Evolutionary conservation across 2,888 invertebrate species (phyloP), one percentile per base, ranked within the genome.

Genomic region (Plagiodera versicolora): DNA sequence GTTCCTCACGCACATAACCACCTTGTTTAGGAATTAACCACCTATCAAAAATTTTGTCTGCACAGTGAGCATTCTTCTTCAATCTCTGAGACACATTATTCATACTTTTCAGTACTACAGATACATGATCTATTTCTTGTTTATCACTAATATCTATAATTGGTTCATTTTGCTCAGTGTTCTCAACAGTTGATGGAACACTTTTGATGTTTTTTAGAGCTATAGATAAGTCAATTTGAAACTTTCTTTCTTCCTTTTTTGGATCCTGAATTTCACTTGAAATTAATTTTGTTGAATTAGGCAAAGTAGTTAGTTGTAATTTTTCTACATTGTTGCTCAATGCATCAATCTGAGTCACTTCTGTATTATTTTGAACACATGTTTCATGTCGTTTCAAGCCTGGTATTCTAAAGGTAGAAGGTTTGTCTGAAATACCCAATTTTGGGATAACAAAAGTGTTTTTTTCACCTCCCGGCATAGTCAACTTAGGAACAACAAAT

Each of bases 201-300:
- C n/a, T n/a, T n/a, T n/a, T n/a, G n/a, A n/a, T n/a, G 35, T 63
- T 61, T 62, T 74, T 75, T 56, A 82, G 65, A 44, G 83, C 83
- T 30, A 72, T 68, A 24, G 80, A 79, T 58, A 84, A 74, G 75
- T 83, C 83, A 52, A 84, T 81, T 52, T 74, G 67, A 65, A 73
- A 76, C 49, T 66, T 54, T 32, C 59, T 63, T 20, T 28, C 16
- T 14, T 16, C 45, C 58, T 61, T 17, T 49, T n/a, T 44, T 58
- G 47, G 14, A 51, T 57, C n/a, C n/a, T n/a, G n/a, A n/a, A 67
- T 24, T 57, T 65, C 53, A 14, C 45, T 32, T 19, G 24, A 17
- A 30, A 35, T 20, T 17, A 10, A 10, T 18, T 9, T 46, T 4
- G n/a, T n/a, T n/a, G 35, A 39, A 17, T 51, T 19, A 14, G 39